phyloP scores from a whole-genome alignment of 2,888 invertebrate genomes.

The Cremastinae sp. region DNA sequence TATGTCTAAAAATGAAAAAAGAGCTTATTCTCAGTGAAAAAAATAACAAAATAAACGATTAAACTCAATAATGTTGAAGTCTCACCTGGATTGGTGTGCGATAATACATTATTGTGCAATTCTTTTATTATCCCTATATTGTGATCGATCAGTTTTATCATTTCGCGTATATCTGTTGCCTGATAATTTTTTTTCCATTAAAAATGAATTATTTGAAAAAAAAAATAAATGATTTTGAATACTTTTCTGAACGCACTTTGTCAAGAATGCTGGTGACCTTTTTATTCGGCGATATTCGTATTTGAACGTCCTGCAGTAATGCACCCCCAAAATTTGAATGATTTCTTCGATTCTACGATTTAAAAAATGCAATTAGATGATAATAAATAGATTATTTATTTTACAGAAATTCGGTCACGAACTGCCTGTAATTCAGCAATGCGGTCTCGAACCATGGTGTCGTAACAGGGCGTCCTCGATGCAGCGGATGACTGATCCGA shows the following conservation, averaged over 20 bases:
- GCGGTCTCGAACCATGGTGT: slow-evolving; percentile 78
- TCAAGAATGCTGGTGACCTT: slow-evolving; percentile 74
- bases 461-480: slow-evolving; percentile 55
- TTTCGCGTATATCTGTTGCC: slow-evolving; percentile 77
- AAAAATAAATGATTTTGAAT: neutral
- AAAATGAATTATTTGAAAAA: neutral
- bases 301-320: slow-evolving; percentile 73
- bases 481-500: slow-evolving; percentile 37
- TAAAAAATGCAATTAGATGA: slow-evolving; percentile 26
- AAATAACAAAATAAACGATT: slow-evolving; percentile 4
- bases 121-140: slow-evolving; percentile 77
- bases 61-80: neutral
- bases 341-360: slow-evolving; percentile 70
- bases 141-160: slow-evolving; percentile 75
- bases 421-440: slow-evolving; percentile 76
- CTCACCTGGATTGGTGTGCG: slow-evolving; percentile 77
- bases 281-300: slow-evolving; percentile 72
- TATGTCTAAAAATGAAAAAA: slow-evolving; percentile 80
- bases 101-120: slow-evolving; percentile 81
- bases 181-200: slow-evolving; percentile 53
- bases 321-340: slow-evolving; percentile 70
- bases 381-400: slow-evolving; percentile 5
- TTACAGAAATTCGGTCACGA: slow-evolving; percentile 67
- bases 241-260: slow-evolving; percentile 70
- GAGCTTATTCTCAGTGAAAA: neutral